Percentiles rank a stretch among this genome's conserved stretches.
These are phyloP conservation scores for Leptoteleia sp. DNA, from an alignment of 1,140 invertebrate genomes.

Conservation along the genomic window DNA sequence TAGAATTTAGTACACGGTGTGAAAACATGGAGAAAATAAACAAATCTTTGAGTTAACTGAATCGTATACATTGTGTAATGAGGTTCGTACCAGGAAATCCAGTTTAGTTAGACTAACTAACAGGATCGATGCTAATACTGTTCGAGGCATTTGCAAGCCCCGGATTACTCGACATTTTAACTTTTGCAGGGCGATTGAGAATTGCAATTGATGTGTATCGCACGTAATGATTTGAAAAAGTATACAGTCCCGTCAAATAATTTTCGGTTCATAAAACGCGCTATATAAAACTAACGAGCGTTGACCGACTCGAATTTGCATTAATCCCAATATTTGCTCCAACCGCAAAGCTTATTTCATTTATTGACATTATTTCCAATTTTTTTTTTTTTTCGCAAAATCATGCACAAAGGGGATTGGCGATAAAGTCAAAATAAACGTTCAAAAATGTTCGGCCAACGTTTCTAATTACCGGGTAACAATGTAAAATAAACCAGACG, in stretches of 20 bases:
- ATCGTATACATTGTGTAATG: slow-evolving; percentile 56
- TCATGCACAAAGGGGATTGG: not conserved
- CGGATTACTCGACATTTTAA: slow-evolving; percentile 50
- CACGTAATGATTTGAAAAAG: not conserved
- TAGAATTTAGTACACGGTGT: not conserved
- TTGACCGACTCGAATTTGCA: not conserved
- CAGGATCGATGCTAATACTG: slow-evolving; percentile 61
- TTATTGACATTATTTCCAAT: not conserved
- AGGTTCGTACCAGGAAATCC: slow-evolving; percentile 50
- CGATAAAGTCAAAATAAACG: not conserved
- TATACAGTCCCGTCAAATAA: slow-evolving; percentile 13
- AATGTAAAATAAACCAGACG: slow-evolving; percentile 17
- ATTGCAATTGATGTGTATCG: slow-evolving; percentile 16
- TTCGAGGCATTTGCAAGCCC: slow-evolving; percentile 57
- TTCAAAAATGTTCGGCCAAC: not conserved
- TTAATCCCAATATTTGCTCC: slow-evolving; percentile 1
- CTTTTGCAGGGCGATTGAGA: slow-evolving; percentile 28
- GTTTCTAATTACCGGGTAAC: not conserved
- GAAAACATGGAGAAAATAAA: slow-evolving; percentile 38
- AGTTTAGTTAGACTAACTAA: slow-evolving; percentile 64
- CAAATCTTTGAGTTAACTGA: slow-evolving; percentile 50
- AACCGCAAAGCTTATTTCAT: too few relatives aligned
- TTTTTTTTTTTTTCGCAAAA: not conserved
- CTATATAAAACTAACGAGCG: not conserved
- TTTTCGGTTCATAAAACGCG: slow-evolving; percentile 8